phyloP scores from a whole-genome alignment of 2,888 invertebrate genomes.

The Bedellia somnulentella region DNA sequence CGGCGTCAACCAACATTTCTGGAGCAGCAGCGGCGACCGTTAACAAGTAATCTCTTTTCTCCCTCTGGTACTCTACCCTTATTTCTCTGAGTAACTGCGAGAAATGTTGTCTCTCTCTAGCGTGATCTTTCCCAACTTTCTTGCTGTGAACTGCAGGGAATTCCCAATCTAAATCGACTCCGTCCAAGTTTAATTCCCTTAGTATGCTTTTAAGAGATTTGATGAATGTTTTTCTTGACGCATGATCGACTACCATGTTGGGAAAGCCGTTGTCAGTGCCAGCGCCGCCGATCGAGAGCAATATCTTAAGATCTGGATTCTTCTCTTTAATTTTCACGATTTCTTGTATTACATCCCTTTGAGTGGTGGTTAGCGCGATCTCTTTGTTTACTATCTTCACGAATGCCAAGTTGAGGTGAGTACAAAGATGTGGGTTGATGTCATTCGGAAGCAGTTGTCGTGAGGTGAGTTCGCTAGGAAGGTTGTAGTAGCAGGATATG shows the following conservation, averaged over 20 bases:
- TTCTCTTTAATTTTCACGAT: slow-evolving; percentile 55
- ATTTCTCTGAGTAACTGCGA: slow-evolving; percentile 75
- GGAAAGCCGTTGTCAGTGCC: slow-evolving; percentile 65
- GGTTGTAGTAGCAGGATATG: slow-evolving; percentile 72
- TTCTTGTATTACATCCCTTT: slow-evolving; percentile 30
- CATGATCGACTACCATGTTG: slow-evolving; percentile 71
- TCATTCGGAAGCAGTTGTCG: slow-evolving; percentile 50
- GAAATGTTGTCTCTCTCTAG: slow-evolving; percentile 70
- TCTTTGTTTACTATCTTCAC: slow-evolving; percentile 65
- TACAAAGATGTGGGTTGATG: slow-evolving; percentile 75
- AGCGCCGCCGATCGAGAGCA: slow-evolving; percentile 74
- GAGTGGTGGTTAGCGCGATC: slow-evolving; percentile 50
- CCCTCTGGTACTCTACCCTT: slow-evolving; percentile 64
- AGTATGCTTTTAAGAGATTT: slow-evolving; percentile 56
- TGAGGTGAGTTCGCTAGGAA: slow-evolving; percentile 30
- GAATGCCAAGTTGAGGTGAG: slow-evolving; percentile 82
- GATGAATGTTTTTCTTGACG: slow-evolving; percentile 66
- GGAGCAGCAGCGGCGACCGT: slow-evolving; percentile 82
- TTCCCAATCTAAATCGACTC: slow-evolving; percentile 84
- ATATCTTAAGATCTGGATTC: slow-evolving; percentile 71
- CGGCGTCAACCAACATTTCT: slow-evolving; percentile 69
- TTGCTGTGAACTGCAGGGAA: slow-evolving; percentile 68
- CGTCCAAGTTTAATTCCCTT: slow-evolving; percentile 63
- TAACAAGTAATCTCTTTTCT: slow-evolving; percentile 63
- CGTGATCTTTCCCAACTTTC: slow-evolving; percentile 6